These are phyloP conservation scores for Steinernema carpocapsae DNA, from an alignment of 2,888 invertebrate genomes.

Conservation along the genomic window DNA sequence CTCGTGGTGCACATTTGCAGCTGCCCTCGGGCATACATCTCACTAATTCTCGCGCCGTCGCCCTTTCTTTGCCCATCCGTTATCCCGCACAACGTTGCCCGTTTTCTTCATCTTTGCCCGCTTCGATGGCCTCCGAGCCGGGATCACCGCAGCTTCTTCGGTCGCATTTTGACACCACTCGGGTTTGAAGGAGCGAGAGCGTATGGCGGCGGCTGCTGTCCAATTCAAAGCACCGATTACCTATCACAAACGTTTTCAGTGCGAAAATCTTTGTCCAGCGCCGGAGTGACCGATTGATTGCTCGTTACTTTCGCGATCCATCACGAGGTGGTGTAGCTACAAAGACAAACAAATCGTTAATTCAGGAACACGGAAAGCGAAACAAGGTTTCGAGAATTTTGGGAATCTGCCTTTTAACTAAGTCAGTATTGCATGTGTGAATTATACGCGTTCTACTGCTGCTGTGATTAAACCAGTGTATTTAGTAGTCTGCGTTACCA, in stretches of 20 bases:
- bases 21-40: slow-evolving; percentile 32
- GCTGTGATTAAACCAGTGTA: too few species aligned
- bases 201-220: slow-evolving; percentile 5
- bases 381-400: too few species aligned
- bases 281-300: too few species aligned
- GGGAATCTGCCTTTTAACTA: too few species aligned
- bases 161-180: too few species aligned
- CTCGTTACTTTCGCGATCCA: not conserved
- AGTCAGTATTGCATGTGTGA: too few species aligned
- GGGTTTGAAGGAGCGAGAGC: too few species aligned
- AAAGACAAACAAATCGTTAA: too few species aligned
- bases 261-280: slow-evolving; percentile 1
- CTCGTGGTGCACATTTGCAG: slow-evolving; percentile 31
- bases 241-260: slow-evolving; percentile 6
- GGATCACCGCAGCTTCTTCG: too few species aligned
- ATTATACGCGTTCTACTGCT: too few species aligned
- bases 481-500: too few species aligned
- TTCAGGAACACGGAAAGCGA: too few species aligned
- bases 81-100: not conserved
- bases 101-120: not conserved
- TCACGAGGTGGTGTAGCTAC: not conserved
- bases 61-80: slow-evolving; percentile 35
- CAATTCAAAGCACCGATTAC: slow-evolving; percentile 5
- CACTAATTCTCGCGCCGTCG: slow-evolving; percentile 32
- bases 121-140: not conserved